A percentile compares a stretch with the other conserved stretches of the same genome.
Conservation (phyloP, 1,140 invertebrate species). For the Araneus ventricosus region DNA sequence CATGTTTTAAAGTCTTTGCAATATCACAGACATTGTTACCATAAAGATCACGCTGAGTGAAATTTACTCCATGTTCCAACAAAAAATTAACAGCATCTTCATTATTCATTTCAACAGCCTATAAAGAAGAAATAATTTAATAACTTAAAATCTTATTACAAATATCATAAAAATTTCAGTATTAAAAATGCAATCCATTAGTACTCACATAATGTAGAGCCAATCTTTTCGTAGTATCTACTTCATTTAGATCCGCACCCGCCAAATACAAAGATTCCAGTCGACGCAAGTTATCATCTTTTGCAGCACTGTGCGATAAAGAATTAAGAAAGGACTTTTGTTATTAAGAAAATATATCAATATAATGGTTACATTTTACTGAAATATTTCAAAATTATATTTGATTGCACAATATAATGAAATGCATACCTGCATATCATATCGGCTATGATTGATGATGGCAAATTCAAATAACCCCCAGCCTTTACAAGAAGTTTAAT, state of each 20-base stretch:
- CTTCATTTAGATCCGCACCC: slow-evolving; percentile 84
- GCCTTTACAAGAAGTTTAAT: slow-evolving; percentile 81
- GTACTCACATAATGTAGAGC: slow-evolving; percentile 78
- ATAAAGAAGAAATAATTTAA: neutral
- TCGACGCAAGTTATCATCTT: slow-evolving; percentile 81
- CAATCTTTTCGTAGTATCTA: slow-evolving; percentile 77
- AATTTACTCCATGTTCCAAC: slow-evolving; percentile 65
- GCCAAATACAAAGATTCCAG: slow-evolving; percentile 84
- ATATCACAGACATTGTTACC: slow-evolving; percentile 76
- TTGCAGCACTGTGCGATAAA: slow-evolving; percentile 79
- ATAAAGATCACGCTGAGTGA: slow-evolving; percentile 74
- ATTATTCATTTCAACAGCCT: slow-evolving; percentile 76
- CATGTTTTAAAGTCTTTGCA: slow-evolving; percentile 74
- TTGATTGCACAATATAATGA: neutral
- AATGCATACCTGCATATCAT: slow-evolving; percentile 81
- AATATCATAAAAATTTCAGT: neutral
- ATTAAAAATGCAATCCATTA: neutral
- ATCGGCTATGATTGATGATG: slow-evolving; percentile 82
- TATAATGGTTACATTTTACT: neutral
- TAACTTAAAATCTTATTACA: neutral
- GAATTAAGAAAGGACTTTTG: neutral
- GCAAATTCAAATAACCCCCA: slow-evolving; percentile 85
- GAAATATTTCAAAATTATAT: neutral
- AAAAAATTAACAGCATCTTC: slow-evolving; percentile 74
- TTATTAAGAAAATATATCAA: slow-evolving; percentile 3